Base-by-base conservation (phyloP, 1,140 invertebrate genomes). In the Portunus trituberculatus region DNA sequence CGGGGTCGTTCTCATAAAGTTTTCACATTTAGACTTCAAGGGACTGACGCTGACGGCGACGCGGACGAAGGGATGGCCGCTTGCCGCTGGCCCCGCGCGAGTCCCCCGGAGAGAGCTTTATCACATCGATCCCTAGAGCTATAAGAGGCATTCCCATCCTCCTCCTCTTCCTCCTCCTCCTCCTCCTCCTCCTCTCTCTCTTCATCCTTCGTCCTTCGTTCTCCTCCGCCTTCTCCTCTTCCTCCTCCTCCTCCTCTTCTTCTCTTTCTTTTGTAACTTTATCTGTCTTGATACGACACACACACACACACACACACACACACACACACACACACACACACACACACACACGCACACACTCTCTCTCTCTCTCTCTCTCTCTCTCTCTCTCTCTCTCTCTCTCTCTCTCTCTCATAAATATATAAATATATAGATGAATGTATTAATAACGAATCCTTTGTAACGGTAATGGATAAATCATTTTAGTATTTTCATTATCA, bases 1-100 rank as follows among this genome's bases (percentile, higher is more conserved):
- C 67, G 52, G 52, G 52, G 52, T 20, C 52, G 20, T 76, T 76
- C 67, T n/a, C 67, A 76, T 76, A 76, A 76, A 76, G 67, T 76
- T 76, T 76, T 76, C 67, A 76, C 67, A 76, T 76, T 76, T 76
- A n/a, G 67, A 76, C 67, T 76, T 76, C 67, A 76, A 76, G 67
- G 67, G 67, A 20, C 67, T 76, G 67, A 76, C 67, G 67, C 67
- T 76, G 67, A 76, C 67, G 67, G 67, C 10, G 67, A n/a, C 20
- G 67, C 67, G 25, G 67, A 76, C 67, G 67, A 76, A 76, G 67
- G 67, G n/a, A 76, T n/a, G 67, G 67, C 20, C 25, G 20, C 20
- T 76, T 10, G 67, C 67, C 67, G 0, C 67, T 76, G 20, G 67
- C n/a, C 16, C 20, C n/a, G 0, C 67, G 4, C 67, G 25, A 76